phyloP scores from a whole-genome alignment of 2,888 invertebrate genomes.

The Bedellia somnulentella region DNA sequence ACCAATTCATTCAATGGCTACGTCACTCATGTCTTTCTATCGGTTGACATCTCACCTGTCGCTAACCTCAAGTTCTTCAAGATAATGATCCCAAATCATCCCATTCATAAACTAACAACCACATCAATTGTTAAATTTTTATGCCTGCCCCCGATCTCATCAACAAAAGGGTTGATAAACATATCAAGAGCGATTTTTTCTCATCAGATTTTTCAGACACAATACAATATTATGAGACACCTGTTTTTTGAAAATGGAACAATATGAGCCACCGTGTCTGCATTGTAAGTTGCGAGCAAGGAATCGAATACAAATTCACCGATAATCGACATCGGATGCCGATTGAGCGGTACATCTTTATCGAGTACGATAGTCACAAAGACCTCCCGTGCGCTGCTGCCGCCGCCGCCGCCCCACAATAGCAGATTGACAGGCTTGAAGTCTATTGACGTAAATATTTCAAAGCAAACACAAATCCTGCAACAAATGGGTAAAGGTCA shows the following conservation, averaged over 20 bases:
- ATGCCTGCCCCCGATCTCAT: slow-evolving; percentile 30
- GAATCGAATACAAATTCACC: slow-evolving; percentile 39
- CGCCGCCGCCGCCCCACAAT: slow-evolving; percentile 15
- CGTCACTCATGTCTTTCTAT: too few species aligned
- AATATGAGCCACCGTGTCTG: slow-evolving; percentile 27
- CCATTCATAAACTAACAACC: slow-evolving; percentile 33
- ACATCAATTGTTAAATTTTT: slow-evolving; percentile 27
- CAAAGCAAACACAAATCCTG: slow-evolving; percentile 10
- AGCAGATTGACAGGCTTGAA: slow-evolving; percentile 6
- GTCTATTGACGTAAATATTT: slow-evolving; percentile 10
- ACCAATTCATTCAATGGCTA: too few species aligned
- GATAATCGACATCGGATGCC: slow-evolving; percentile 42
- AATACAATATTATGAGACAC: slow-evolving; percentile 21
- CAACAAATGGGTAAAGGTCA: slow-evolving; percentile 7
- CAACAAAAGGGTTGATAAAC: slow-evolving; percentile 52
- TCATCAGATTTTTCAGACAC: slow-evolving; percentile 15
- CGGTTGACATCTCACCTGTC: slow-evolving; percentile 56
- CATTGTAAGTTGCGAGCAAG: slow-evolving; percentile 25
- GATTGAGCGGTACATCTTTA: slow-evolving; percentile 25
- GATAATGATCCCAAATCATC: slow-evolving; percentile 38
- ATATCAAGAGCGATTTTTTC: slow-evolving; percentile 44
- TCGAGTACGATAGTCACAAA: slow-evolving; percentile 19
- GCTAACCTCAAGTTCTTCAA: slow-evolving; percentile 41
- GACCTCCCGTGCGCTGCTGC: slow-evolving; percentile 38
- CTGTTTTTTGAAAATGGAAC: slow-evolving; percentile 40